Evolutionary conservation across 2,888 invertebrate genomes (phyloP).

Genomic region (Monochamus alternatus): DNA sequence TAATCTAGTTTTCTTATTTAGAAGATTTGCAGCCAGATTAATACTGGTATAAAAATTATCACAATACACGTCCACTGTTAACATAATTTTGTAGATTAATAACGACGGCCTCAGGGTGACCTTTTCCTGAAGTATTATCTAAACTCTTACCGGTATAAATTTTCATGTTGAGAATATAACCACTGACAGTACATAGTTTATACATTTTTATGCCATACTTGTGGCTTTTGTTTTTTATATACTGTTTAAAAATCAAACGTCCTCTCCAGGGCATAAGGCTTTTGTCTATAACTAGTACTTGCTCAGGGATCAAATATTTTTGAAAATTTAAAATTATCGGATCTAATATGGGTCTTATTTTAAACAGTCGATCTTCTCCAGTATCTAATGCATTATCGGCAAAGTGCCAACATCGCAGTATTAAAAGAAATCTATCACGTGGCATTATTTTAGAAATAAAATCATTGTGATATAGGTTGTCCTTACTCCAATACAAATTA

Average conservation of each 20-base stretch:
- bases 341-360: neutral
- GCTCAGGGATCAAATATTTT: neutral
- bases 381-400: conserved; percentile 3
- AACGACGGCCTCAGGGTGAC: conserved; percentile 10
- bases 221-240: conserved; percentile 8
- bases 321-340: conserved; percentile 2
- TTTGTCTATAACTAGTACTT: neutral
- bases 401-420: conserved; percentile 14
- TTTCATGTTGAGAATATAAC: conserved; percentile 21
- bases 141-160: conserved; percentile 23
- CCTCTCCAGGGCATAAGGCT: too few relatives aligned
- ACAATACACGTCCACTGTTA: conserved; percentile 5
- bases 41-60: neutral
- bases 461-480: conserved; percentile 14
- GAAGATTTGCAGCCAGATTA: conserved; percentile 1
- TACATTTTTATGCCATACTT: conserved; percentile 11
- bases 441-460: neutral
- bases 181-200: conserved; percentile 22
- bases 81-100: conserved; percentile 3
- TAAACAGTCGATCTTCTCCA: conserved; percentile 15
- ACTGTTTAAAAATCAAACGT: neutral
- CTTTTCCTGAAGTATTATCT: neutral
- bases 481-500: conserved; percentile 20
- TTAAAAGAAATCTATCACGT: conserved; percentile 5
- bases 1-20: conserved; percentile 9